Evolutionary conservation across 2,888 invertebrate species (phyloP).

Genomic region (Dione vanillae): DNA sequence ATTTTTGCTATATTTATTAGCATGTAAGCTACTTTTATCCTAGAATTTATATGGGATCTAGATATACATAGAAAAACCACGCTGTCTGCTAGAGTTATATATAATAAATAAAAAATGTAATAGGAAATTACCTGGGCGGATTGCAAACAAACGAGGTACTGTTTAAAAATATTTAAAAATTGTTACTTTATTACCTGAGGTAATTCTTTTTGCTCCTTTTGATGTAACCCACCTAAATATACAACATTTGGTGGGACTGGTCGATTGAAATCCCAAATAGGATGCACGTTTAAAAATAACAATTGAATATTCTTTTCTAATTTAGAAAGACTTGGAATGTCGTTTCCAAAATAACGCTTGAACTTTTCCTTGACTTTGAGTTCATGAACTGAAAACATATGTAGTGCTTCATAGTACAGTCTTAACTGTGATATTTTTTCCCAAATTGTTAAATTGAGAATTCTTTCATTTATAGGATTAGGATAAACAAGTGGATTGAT

Average conservation of each 20-base stretch:
- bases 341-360: slow-evolving; percentile 51
- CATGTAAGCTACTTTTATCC: no score
- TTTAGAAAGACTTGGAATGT: slow-evolving; percentile 49
- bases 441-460: slow-evolving; percentile 48
- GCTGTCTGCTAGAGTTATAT: no score
- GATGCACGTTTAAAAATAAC: slow-evolving; percentile 69
- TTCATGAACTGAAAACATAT: slow-evolving; percentile 32
- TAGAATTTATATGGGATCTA: no score
- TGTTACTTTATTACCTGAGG: slow-evolving; percentile 60
- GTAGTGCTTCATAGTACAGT: slow-evolving; percentile 37
- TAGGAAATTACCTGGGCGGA: no score
- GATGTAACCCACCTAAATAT: slow-evolving; percentile 69
- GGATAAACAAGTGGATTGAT: slow-evolving; percentile 55
- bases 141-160: no score
- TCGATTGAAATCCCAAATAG: slow-evolving; percentile 59
- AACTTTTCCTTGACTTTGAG: slow-evolving; percentile 42
- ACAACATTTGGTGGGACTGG: slow-evolving; percentile 68
- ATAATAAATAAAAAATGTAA: no score
- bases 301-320: slow-evolving; percentile 59
- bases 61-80: no score
- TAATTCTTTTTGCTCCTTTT: slow-evolving; percentile 56
- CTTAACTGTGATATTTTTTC: slow-evolving; percentile 50
- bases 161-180: no score
- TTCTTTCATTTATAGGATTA: slow-evolving; percentile 39
- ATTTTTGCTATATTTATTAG: no score